Base-by-base conservation (phyloP, 2,113 vertebrate genomes). In the Microtus montanus region DNA sequence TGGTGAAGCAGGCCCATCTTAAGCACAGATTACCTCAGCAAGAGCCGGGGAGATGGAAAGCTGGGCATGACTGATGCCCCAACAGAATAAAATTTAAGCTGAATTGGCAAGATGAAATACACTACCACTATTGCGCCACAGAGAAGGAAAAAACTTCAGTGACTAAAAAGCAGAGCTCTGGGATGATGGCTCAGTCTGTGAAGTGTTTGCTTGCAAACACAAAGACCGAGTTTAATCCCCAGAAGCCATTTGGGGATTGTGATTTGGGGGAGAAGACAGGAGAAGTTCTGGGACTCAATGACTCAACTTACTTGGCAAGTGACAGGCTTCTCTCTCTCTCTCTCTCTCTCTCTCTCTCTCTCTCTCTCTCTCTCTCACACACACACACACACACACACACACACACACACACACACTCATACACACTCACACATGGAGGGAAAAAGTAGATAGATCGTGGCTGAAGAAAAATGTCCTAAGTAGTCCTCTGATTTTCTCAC, bases 1-100 rank as follows among this genome's bases (percentile, higher is more conserved):
- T 6, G 3, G 38, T 28, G 28, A 12, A 70, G 41, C 15, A n/a
- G 5, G 5, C 24, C 33, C 2, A 14, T 28, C n/a, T 58, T 12
- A 71, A 52, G n/a, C 87, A 20, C 24, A 28, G 44, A 58, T 3
- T 58, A 63, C 17, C 64, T 15, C 2, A 2, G 68, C 10, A 64
- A 84, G 22, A 13, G 24, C 1, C 13, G 7, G 22, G 14, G 12
- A 14, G 30, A 38, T 12, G 24, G 30, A 17, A 64, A 17, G 2
- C 19, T 54, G 5, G n/a, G 54, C 22, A 0, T 15, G 14, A 38
- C 49, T 5, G 3, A 66, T n/a, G 10, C 5, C 6, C 44, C 4
- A 1, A 4, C 6, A n/a, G 15, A 10, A 15, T 15, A 15, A 63
- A 30, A 35, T 28, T 44, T 41, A 41, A 30, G n/a, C n/a, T 35